These are phyloP conservation scores for Antitype chi DNA, from an alignment of 2,888 invertebrate genomes.

Conservation along the genomic window DNA sequence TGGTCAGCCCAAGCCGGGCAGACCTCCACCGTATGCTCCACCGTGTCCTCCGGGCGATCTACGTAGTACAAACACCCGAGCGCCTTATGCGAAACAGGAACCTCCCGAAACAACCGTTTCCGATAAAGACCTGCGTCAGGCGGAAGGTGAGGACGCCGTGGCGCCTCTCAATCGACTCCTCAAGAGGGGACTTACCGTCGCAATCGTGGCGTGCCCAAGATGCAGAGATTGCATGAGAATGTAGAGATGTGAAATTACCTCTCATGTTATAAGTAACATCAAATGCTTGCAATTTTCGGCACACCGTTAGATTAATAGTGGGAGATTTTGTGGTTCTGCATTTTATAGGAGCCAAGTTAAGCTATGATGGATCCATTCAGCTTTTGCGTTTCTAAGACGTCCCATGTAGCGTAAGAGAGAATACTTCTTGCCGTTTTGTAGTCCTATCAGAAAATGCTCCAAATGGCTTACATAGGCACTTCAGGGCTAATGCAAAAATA, in stretches of 20 bases:
- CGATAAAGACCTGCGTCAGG: too few relatives aligned
- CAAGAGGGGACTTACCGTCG: too few relatives aligned
- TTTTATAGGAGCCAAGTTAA: slow-evolving; percentile 8
- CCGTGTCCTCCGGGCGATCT: too few relatives aligned
- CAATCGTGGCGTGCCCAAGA: too few relatives aligned
- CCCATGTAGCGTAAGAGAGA: not conserved
- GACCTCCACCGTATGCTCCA: too few relatives aligned
- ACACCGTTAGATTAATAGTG: slow-evolving; percentile 70
- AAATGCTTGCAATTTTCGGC: slow-evolving; percentile 74
- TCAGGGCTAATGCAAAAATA: not conserved
- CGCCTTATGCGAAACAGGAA: too few relatives aligned
- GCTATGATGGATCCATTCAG: slow-evolving; percentile 1
- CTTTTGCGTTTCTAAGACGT: not conserved
- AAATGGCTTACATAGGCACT: not conserved
- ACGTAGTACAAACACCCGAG: too few relatives aligned
- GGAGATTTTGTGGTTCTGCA: not conserved
- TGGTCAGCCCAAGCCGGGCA: too few relatives aligned
- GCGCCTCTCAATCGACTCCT: too few relatives aligned
- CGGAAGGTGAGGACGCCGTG: too few relatives aligned
- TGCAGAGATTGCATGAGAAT: too few relatives aligned
- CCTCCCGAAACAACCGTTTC: too few relatives aligned
- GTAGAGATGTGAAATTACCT: slow-evolving; percentile 78
- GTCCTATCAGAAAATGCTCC: not conserved
- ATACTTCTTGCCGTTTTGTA: not conserved
- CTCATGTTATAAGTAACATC: slow-evolving; percentile 28